A percentile compares a stretch with the other conserved stretches of the same genome.
Conservation (phyloP, 2,797 vertebrate genomes). For the Microctenopoma stevenorrisi region DNA sequence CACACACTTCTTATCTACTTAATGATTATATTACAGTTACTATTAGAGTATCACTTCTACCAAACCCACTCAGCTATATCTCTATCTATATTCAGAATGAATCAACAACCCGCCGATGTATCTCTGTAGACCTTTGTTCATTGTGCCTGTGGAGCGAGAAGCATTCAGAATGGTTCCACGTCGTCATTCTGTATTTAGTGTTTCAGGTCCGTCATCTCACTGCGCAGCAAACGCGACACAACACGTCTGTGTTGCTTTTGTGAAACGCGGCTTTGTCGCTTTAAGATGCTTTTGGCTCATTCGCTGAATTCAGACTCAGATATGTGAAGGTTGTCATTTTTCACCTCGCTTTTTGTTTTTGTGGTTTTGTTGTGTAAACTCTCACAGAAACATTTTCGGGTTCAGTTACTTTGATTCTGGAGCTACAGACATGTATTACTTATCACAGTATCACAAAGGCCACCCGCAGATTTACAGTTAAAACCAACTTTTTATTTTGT, state of each 20-base stretch:
- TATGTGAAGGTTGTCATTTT: conserved; percentile 25
- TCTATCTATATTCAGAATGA: background rate
- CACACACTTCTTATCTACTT: conserved; percentile 50
- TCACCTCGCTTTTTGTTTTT: background rate
- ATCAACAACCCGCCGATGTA: conserved; percentile 13
- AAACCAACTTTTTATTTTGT: conserved; percentile 35
- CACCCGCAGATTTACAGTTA: conserved; percentile 52
- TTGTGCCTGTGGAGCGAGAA: conserved; percentile 69
- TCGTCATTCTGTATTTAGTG: conserved; percentile 39
- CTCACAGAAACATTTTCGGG: background rate
- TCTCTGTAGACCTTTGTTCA: conserved; percentile 55
- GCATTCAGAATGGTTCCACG: conserved; percentile 27
- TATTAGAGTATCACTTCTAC: no score
- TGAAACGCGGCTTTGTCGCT: conserved; percentile 43
- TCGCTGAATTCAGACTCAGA: conserved; percentile 15
- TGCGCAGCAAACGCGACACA: conserved; percentile 5
- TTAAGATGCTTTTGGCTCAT: conserved; percentile 36
- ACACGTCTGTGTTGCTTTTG: conserved; percentile 49
- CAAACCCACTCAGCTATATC: background rate
- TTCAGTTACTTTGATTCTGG: conserved; percentile 28
- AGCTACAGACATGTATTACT: background rate
- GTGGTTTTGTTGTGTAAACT: background rate
- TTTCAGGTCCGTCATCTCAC: conserved; percentile 54
- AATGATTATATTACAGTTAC: conserved; percentile 39
- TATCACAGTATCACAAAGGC: background rate